Base-by-base conservation (phyloP, 2,888 invertebrate species). In the Bombylius major region DNA sequence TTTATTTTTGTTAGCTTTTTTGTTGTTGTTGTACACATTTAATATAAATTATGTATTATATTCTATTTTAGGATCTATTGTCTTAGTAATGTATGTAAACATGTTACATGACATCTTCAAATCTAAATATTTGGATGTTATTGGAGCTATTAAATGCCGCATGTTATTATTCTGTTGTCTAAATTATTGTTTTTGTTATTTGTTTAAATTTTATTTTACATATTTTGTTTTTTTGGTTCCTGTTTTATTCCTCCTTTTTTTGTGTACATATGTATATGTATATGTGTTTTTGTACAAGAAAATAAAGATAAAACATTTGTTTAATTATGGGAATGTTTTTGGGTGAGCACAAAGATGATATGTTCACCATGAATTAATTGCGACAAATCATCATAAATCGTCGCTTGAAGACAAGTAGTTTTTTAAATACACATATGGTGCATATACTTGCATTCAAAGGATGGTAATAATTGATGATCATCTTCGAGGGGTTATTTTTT, bases 331-430 rank as follows among this genome's bases (percentile, higher is more conserved):
- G 55, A 55, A 51, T 52, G 34, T 33, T 55, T 7, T 44, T 51
- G 44, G 50, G 31, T 34, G 47, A 51, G 46, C 46, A 51, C 36
- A 55, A 55, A 47, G 50, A 51, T 51, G 46, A 34, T 23, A 23
- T 42, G 47, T 50, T 39, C 46, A 50, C 50, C 55, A 45, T 55
- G 55, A 50, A 55, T 55, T 55, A 55, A 55, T 55, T 55, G 55
- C 55, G 51, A 55, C 55, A 55, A 55, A 55, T 55, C 50, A 55
- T 51, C 55, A 55, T 55, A 55, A 55, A 55, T 55, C 50, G 55
- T 55, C 55, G 46, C 46, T 47, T 51, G 46, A 55, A 55, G 55
- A 55, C 55, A 55, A 55, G 50, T 50, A 50, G 50, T 51, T 45
- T 46, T 51, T 42, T 23, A 23, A 23, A 23, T 23, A 3, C 23